A percentile compares a stretch with the other conserved stretches of the same genome.
phyloP scores from a whole-genome alignment of 37 sponge, comb jelly and placozoan species.

The Mnemiopsis leidyi region DNA sequence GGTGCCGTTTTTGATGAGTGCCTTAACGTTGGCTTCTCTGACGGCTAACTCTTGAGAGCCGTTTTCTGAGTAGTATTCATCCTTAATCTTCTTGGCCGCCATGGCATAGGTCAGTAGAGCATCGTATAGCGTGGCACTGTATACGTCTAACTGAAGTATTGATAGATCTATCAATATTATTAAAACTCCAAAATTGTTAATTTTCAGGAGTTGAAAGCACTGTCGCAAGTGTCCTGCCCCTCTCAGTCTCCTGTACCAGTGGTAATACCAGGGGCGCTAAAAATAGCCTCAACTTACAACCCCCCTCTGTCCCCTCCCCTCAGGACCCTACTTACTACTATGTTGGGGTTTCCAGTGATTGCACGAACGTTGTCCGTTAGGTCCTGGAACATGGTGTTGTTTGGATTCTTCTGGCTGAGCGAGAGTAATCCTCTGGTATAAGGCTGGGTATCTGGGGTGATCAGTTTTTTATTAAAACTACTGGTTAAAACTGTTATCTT shows the following conservation, averaged over 20 bases:
- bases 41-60: background rate
- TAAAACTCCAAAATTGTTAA: too few species aligned
- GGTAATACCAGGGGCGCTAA: too few species aligned
- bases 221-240: too few species aligned
- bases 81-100: conserved; percentile 44
- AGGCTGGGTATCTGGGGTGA: background rate
- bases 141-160: conserved; percentile 19
- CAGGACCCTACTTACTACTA: background rate
- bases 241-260: too few species aligned
- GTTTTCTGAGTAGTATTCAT: background rate
- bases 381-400: conserved; percentile 16
- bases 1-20: conserved; percentile 10
- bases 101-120: conserved; percentile 49
- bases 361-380: background rate
- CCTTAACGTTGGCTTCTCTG: background rate
- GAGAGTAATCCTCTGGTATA: conserved; percentile 50
- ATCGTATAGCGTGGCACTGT: conserved; percentile 60
- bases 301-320: too few species aligned
- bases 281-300: too few species aligned
- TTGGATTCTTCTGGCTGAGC: conserved; percentile 25
- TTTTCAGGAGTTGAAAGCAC: too few species aligned
- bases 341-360: background rate
- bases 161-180: background rate
- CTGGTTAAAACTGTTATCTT: too few species aligned
- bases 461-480: too few species aligned